Base-by-base conservation (phyloP, 2,888 invertebrate species). In the Acleris sparsana region DNA sequence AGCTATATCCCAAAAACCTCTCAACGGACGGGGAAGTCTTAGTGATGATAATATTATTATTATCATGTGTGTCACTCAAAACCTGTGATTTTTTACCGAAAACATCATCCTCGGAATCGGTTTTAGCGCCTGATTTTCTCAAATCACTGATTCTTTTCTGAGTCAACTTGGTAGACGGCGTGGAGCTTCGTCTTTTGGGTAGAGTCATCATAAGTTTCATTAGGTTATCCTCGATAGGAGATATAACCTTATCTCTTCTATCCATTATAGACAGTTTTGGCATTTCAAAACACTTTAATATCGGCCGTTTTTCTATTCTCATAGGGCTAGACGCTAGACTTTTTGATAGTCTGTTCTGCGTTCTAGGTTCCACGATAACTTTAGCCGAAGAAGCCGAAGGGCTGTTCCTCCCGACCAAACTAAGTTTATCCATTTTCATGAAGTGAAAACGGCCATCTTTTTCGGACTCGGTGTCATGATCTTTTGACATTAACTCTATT, bases 1-100 rank as follows among this genome's bases (percentile, higher is more conserved):
- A 83, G n/a, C 79, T 85, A 63, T 84, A 85, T 22, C 74, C 79
- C 67, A 84, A 67, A 5, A 88, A 85, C 2, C 77, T 72, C 69
- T 89, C 91, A 2, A 81, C 69, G 79, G 91, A 92, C 67, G 92
- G 92, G 79, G 91, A 88, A 69, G 92, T 92, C 62, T 88, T 89
- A 0, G 86, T 87, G 43, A 92, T 89, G 11, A 88, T 72, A 5
- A 91, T 79, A 78, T 85, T 88, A 4, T 88, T 79, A 78, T 85
- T 88, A 4, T 88, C 86, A 0, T 87, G 85, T 0, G 88, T 86
- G 2, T 82, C 82, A 53, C 88, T 88, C 0, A 91, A 71, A 0
- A 89, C 73, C 53, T 86, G 82, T 0, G 83, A 77, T 0, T 39
- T 62, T 20, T 56, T 60, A 5, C 16, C 72, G 6, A 81, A 78